These are phyloP conservation scores for Megaceryle maxima DNA, from an alignment of 2,113 vertebrate genomes.

Conservation along the genomic window DNA sequence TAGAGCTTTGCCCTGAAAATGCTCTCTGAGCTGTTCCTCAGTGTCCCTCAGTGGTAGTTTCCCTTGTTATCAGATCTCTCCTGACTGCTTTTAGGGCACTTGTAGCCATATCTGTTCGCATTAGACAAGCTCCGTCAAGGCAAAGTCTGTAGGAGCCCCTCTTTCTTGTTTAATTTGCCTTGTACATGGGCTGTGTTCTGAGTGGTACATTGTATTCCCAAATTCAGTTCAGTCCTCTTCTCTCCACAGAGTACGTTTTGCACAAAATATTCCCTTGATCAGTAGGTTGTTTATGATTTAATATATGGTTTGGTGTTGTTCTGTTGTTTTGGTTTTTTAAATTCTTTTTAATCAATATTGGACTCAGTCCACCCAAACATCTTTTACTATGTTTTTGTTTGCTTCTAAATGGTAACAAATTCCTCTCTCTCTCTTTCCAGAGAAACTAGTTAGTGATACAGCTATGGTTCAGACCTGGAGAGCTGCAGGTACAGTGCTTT, in stretches of 20 bases:
- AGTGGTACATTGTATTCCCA: not conserved
- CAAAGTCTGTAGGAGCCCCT: not conserved
- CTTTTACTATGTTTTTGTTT: not conserved
- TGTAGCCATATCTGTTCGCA: not conserved
- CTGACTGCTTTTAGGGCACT: not conserved
- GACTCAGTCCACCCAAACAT: not conserved
- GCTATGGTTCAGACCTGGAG: not conserved
- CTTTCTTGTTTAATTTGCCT: not conserved
- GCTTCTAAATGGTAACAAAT: not conserved
- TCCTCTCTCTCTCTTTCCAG: not conserved
- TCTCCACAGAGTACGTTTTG: not conserved
- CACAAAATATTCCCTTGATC: not conserved
- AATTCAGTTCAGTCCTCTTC: not conserved
- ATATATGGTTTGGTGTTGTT: not conserved
- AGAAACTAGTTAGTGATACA: not conserved
- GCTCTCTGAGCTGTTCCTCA: not conserved
- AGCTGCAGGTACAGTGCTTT: not conserved
- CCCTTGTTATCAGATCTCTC: not conserved
- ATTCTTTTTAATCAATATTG: not conserved
- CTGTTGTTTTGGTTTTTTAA: not conserved
- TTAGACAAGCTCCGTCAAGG: not conserved
- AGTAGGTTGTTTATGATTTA: not conserved
- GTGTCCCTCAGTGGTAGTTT: not conserved
- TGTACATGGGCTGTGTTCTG: not conserved
- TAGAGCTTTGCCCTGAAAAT: not conserved